phyloP scores from a whole-genome alignment of 1,140 invertebrate species.

The Bombus pyrosoma region DNA sequence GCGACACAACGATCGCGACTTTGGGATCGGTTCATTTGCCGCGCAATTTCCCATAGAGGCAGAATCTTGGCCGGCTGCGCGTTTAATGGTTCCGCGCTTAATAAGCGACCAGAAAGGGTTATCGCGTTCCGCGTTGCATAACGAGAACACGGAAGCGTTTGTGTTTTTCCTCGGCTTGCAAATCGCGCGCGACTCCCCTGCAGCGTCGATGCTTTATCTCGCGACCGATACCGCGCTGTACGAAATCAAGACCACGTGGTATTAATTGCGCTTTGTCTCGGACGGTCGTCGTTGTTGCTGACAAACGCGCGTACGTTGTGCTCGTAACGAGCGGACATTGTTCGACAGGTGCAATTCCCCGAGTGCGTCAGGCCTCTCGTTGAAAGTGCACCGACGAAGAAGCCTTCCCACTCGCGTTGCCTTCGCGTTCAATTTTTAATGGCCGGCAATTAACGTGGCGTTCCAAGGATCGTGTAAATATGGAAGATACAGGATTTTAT shows the following conservation, averaged over 20 bases:
- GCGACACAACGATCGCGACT: neutral
- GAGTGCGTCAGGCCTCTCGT: neutral
- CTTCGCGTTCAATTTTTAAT: slow-evolving; percentile 27
- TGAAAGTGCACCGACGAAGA: slow-evolving; percentile 11
- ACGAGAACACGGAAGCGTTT: slow-evolving; percentile 35
- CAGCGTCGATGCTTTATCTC: slow-evolving; percentile 37
- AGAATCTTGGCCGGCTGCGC: neutral
- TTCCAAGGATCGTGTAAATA: neutral
- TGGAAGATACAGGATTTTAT: too few relatives aligned
- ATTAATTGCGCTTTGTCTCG: slow-evolving; percentile 69
- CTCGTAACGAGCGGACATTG: slow-evolving; percentile 69
- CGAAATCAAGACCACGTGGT: slow-evolving; percentile 30
- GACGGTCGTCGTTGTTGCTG: slow-evolving; percentile 30
- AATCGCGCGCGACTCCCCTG: slow-evolving; percentile 1
- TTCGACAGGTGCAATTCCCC: slow-evolving; percentile 54
- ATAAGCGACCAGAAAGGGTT: neutral
- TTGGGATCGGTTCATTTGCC: neutral
- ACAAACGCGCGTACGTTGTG: slow-evolving; percentile 28
- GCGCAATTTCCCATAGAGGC: too few relatives aligned
- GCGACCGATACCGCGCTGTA: slow-evolving; percentile 2
- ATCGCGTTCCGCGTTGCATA: slow-evolving; percentile 25
- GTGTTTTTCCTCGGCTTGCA: slow-evolving; percentile 10
- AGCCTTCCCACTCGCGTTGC: neutral
- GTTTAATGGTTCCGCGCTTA: slow-evolving; percentile 14
- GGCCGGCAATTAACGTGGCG: slow-evolving; percentile 5